Evolutionary conservation across 1,140 invertebrate genomes (phyloP), one percentile per base, ranked within the genome.

Genomic region (Drosophila suzukii): DNA sequence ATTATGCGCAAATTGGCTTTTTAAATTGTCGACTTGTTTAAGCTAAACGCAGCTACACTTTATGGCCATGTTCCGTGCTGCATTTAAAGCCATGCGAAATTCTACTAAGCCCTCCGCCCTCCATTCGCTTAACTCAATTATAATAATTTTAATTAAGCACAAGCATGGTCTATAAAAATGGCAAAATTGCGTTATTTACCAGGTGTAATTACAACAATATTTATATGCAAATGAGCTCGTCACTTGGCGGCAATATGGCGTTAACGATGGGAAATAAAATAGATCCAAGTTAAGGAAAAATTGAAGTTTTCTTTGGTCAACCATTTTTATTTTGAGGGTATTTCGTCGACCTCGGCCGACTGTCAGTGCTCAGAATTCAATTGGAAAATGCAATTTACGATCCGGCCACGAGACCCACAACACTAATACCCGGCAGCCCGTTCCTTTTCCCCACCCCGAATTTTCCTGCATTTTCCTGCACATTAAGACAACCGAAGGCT

Each of bases 1-100:
- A 89, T 89, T 89, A 89, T 89, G 81, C 85, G 85, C 80, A 89
- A 89, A 89, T 90, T 84, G 85, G 81, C 81, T 90, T 89, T 90
- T 89, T 85, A 90, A 89, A 90, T 89, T 90, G 84, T 84, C 78
- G 84, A 84, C 80, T 88, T 89, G 84, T 75, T 83, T 84, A 89
- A 89, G 68, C 80, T 77, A 88, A 88, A 77, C 76, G 84, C 84
- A 89, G 59, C 76, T 83, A 89, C 84, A 89, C 80, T 88, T 88
- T 88, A 88, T 89, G 76, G 76, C 76, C 84, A 80, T 77, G 80
- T 78, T 74, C 70, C 73, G 84, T 89, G 84, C 57, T 88, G 84
- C 84, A 88, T 88, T 88, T 83, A 88, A 88, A 88, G 81, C 56
- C 83, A 83, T 83, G 83, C 79, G 75, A 88, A 88, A 83, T 80